Conservation (phyloP, 2,113 vertebrate genomes). For the Platysteira castanea region DNA sequence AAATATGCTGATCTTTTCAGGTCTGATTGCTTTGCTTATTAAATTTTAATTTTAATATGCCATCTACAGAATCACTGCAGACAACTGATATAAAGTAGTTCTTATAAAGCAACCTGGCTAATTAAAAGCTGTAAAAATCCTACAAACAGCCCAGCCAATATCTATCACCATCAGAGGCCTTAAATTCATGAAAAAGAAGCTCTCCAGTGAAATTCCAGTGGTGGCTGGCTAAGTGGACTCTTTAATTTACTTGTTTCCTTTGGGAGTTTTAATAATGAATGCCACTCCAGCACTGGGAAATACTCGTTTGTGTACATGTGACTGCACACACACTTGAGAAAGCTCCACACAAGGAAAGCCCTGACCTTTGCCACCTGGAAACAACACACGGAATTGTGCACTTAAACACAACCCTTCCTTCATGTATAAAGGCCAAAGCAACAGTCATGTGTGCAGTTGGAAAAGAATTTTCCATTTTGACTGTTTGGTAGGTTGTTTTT, state of each 20-base stretch:
- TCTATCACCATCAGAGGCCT: not conserved
- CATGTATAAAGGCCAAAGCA: not conserved
- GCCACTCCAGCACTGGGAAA: not conserved
- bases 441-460: not conserved
- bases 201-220: not conserved
- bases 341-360: not conserved
- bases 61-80: not conserved
- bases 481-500: not conserved
- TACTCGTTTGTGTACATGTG: not conserved
- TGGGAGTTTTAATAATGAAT: not conserved
- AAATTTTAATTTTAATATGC: not conserved
- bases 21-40: not conserved
- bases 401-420: not conserved
- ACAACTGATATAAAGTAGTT: not conserved
- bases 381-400: not conserved
- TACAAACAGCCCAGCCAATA: not conserved
- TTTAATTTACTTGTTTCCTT: slow-evolving; percentile 25
- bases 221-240: not conserved
- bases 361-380: not conserved
- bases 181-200: not conserved
- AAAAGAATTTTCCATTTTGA: not conserved
- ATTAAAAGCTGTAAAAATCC: not conserved
- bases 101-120: not conserved
- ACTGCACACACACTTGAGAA: not conserved
- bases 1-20: not conserved